Percentiles rank a stretch among this genome's conserved stretches.
Conservation (phyloP, 2,113 vertebrate genomes). For the Donacobius atricapilla region DNA sequence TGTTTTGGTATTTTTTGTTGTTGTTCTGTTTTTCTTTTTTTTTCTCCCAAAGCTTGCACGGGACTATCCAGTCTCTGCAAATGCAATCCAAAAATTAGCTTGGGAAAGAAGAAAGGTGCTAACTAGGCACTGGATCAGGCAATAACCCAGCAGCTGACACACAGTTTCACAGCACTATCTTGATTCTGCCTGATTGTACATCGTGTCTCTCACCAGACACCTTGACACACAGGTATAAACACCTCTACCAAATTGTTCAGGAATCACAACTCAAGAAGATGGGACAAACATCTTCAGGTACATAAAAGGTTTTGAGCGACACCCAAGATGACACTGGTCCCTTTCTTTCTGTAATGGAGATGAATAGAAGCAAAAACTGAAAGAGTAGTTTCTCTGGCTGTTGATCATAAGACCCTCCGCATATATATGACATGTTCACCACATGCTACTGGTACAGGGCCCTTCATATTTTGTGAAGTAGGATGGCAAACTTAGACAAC, state of each 20-base stretch:
- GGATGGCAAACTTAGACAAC: neutral
- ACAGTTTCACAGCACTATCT: neutral
- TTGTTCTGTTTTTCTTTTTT: neutral
- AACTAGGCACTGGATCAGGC: neutral
- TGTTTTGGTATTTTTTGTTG: too few species aligned
- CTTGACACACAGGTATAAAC: neutral
- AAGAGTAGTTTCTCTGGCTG: neutral
- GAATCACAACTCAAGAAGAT: neutral
- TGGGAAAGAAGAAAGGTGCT: neutral
- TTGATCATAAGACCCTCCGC: neutral
- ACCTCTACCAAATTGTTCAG: neutral
- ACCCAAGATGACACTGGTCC: neutral
- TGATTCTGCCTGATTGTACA: neutral
- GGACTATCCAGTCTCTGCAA: neutral
- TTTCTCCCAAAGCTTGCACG: neutral
- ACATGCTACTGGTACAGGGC: neutral
- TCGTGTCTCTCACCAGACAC: neutral
- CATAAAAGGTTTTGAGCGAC: neutral
- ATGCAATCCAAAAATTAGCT: neutral
- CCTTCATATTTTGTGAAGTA: neutral
- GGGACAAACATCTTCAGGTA: neutral
- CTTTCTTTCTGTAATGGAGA: neutral
- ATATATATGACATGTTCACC: neutral
- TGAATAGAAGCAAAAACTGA: neutral
- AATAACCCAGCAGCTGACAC: neutral